Percentiles rank a stretch among this genome's conserved stretches.
Conservation (phyloP, 2,113 vertebrate species). For the Oenanthe melanoleuca region DNA sequence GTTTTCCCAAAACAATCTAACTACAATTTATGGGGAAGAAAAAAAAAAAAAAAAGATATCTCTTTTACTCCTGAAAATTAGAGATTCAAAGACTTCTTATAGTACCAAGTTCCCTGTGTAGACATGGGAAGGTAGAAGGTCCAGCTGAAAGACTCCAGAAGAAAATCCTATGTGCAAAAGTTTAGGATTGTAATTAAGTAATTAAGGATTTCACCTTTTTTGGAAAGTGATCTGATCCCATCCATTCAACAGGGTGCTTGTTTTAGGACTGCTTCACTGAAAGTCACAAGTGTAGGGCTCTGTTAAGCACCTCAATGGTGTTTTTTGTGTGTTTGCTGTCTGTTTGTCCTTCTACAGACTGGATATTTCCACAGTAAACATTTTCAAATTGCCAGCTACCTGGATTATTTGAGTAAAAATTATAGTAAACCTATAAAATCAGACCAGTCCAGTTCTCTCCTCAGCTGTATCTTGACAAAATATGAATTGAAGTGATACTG, state of each 20-base stretch:
- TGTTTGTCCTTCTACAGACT: neutral
- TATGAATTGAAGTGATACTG: neutral
- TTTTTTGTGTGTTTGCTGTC: neutral
- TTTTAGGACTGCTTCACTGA: neutral
- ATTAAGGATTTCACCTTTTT: neutral
- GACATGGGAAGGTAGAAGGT: neutral
- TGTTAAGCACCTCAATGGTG: neutral
- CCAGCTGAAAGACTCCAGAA: neutral
- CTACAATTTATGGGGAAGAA: rapidly evolving
- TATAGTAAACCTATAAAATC: neutral
- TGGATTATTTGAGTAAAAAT: neutral
- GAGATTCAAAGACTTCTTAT: neutral
- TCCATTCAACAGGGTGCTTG: rapidly evolving
- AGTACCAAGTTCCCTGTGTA: neutral
- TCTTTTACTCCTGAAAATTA: neutral
- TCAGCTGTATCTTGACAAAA: neutral
- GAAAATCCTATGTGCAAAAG: rapidly evolving
- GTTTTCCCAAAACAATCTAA: neutral
- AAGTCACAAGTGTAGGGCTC: neutral
- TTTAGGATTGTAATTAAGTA: neutral
- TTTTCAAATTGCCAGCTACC: neutral
- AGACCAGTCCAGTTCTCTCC: neutral
- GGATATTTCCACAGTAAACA: neutral
- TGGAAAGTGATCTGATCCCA: neutral
- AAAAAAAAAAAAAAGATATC: neutral